Base-by-base conservation (phyloP, 2,888 invertebrate species). In the Aspidiotus rigidus region DNA sequence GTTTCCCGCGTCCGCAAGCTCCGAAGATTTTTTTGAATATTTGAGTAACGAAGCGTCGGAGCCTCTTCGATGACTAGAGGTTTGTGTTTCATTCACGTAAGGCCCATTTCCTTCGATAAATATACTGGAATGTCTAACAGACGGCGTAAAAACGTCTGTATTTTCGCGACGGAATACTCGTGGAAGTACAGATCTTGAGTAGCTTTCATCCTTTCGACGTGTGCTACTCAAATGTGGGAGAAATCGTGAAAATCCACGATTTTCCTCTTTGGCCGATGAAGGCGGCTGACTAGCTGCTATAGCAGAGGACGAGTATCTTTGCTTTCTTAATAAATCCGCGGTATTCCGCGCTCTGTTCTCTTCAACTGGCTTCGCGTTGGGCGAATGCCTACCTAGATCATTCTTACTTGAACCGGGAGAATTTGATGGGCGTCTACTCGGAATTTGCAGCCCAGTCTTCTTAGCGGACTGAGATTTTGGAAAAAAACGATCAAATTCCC, bases 401-500 rank as follows among this genome's bases (percentile, higher is more conserved):
- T 49, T 49, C 3, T 49, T 49, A n/a, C 11, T 49, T 3, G 49
- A n/a, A 13, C 11, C 49, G 10, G 49, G 11, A 11, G 49, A 49
- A 49, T 49, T n/a, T n/a, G 49, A 49, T 2, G 10, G 3, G 10
- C 49, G 49, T n/a, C n/a, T 49, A n/a, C 49, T 49, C 49, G n/a
- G 6, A 49, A n/a, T 13, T 49, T 13, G n/a, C 49, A n/a, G n/a
- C 2, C 49, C 49, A 28, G 28, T 28, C 28, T 28, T 28, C 28
- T 28, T 28, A 28, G 28, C 28, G 28, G 28, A 28, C 5, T 28
- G 28, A 28, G 28, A 28, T 28, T 28, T 28, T 5, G 28, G 28
- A 5, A 28, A 90, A 82, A 91, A 90, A 77, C 87, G 85, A 74
- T 89, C 88, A 79, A 91, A 87, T 80, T 91, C 88, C 91, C 90